These are phyloP conservation scores for Mirounga angustirostris DNA, from an alignment of 2,113 vertebrate species.

Conservation along the genomic window DNA sequence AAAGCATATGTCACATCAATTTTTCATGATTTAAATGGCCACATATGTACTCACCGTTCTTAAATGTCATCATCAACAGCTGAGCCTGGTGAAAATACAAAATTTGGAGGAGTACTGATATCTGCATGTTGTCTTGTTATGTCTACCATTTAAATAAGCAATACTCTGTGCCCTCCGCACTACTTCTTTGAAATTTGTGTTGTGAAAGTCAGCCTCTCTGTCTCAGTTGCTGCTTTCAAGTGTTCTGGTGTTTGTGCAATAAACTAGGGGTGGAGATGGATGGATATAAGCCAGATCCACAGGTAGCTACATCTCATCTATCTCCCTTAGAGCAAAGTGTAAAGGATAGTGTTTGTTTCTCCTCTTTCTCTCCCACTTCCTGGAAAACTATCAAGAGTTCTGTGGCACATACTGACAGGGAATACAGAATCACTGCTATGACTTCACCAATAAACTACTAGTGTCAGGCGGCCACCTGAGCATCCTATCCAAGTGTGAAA, in stretches of 20 bases:
- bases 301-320: neutral
- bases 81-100: neutral
- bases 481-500: neutral
- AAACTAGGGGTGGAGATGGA: neutral
- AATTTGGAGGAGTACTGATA: neutral
- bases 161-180: neutral
- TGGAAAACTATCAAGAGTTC: neutral
- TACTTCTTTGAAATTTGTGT: neutral
- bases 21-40: neutral
- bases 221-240: neutral
- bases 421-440: neutral
- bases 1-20: neutral
- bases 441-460: neutral
- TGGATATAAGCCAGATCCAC: neutral
- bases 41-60: neutral
- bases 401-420: too few species aligned
- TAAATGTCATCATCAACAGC: neutral
- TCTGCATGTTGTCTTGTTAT: neutral
- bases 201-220: neutral
- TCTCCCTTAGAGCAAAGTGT: neutral
- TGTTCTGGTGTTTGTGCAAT: neutral
- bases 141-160: neutral
- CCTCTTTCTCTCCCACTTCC: neutral
- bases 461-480: neutral
- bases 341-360: neutral